Percentiles rank a stretch among this genome's conserved stretches.
Evolutionary conservation across 2,113 vertebrate species (phyloP).

Genomic region (Dolichotis patagonum): DNA sequence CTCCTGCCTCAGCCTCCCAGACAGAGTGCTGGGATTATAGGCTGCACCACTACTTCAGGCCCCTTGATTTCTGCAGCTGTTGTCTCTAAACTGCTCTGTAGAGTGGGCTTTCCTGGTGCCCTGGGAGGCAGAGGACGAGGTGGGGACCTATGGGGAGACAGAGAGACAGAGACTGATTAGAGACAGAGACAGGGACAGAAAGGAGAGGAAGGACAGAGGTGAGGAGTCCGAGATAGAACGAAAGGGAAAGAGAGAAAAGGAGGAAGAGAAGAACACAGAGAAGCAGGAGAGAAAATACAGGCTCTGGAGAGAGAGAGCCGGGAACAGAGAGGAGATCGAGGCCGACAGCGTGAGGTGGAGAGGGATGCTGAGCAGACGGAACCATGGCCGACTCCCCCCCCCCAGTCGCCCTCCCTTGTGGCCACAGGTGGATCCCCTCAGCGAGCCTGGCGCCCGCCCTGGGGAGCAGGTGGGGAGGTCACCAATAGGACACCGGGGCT

Average conservation of each 20-base stretch:
- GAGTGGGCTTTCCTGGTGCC: background rate
- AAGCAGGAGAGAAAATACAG: background rate
- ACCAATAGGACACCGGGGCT: constrained; percentile 40
- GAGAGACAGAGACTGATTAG: background rate
- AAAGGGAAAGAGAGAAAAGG: background rate
- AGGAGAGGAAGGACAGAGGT: background rate
- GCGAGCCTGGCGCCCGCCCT: background rate
- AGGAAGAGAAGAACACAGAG: background rate
- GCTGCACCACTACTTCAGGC: background rate
- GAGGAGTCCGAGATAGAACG: background rate
- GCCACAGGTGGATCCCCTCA: background rate
- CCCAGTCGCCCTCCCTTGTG: background rate
- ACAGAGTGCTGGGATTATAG: background rate
- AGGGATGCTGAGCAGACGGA: background rate
- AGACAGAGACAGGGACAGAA: background rate
- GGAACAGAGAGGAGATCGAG: too few relatives aligned
- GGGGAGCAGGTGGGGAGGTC: constrained; percentile 25
- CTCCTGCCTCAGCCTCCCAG: background rate
- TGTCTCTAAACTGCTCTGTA: background rate
- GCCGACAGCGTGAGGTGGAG: background rate
- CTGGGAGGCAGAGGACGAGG: background rate
- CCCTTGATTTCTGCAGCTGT: background rate
- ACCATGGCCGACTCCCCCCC: background rate
- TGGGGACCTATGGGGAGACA: background rate
- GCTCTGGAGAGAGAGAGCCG: too few relatives aligned